A percentile compares a stretch with the other conserved stretches of the same genome.
phyloP scores from a whole-genome alignment of 2,797 vertebrate species.

The Cebuella pygmaea region DNA sequence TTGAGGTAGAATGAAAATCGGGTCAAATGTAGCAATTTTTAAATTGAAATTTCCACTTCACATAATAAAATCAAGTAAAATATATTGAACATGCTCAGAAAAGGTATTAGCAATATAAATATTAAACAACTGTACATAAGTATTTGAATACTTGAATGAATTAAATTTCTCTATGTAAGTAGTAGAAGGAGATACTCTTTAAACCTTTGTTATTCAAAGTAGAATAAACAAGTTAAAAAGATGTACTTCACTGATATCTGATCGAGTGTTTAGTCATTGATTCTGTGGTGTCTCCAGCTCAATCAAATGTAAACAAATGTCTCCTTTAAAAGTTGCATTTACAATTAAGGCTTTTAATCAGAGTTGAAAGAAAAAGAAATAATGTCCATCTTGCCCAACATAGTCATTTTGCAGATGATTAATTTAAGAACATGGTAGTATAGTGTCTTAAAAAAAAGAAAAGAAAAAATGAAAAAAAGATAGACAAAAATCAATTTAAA shows the following conservation, averaged over 20 bases:
- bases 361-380: background rate
- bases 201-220: background rate
- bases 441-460: background rate
- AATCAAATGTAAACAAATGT: background rate
- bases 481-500: background rate
- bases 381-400: background rate
- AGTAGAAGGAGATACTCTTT: background rate
- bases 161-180: background rate
- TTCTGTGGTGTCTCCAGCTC: background rate
- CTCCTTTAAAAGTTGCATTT: background rate
- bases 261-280: background rate
- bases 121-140: background rate
- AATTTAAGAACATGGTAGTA: background rate
- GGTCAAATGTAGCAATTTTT: background rate
- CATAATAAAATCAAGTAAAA: background rate
- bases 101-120: background rate
- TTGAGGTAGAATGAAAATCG: background rate
- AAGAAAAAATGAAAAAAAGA: background rate
- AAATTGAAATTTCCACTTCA: background rate
- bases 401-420: background rate
- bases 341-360: background rate
- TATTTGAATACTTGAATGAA: background rate
- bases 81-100: background rate
- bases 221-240: conserved; percentile 32
- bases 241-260: background rate